Conservation (phyloP, 2,888 invertebrate species). For the Cantharis flavilabris region DNA sequence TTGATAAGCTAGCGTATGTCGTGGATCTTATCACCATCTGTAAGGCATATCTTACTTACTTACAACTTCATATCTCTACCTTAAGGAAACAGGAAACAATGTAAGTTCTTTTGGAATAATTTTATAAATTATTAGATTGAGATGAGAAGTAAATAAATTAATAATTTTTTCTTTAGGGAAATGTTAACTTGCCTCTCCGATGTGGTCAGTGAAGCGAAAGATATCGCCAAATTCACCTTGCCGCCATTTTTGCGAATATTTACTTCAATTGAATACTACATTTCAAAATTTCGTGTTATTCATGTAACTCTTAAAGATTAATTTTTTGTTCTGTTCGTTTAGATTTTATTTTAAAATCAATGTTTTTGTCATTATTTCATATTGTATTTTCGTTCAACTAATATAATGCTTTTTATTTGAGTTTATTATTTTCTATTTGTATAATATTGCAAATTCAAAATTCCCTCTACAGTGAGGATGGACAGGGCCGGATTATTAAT, state of each 20-base stretch:
- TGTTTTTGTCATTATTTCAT: no score
- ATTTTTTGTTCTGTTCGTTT: no score
- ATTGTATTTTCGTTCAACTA: no score
- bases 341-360: no score
- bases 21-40: neutral
- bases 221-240: neutral
- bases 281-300: neutral
- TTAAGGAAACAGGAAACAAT: neutral
- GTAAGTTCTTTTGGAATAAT: neutral
- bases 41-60: neutral
- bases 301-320: neutral
- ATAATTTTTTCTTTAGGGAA: neutral
- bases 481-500: no score
- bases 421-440: no score
- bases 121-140: no score
- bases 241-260: neutral
- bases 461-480: no score
- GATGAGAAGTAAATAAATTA: neutral
- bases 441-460: no score
- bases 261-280: neutral
- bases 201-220: neutral
- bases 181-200: neutral
- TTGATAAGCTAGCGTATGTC: neutral
- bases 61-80: neutral
- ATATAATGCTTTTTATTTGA: no score